phyloP scores from a whole-genome alignment of 2,797 vertebrate genomes.

The Lepus oiostolus region DNA sequence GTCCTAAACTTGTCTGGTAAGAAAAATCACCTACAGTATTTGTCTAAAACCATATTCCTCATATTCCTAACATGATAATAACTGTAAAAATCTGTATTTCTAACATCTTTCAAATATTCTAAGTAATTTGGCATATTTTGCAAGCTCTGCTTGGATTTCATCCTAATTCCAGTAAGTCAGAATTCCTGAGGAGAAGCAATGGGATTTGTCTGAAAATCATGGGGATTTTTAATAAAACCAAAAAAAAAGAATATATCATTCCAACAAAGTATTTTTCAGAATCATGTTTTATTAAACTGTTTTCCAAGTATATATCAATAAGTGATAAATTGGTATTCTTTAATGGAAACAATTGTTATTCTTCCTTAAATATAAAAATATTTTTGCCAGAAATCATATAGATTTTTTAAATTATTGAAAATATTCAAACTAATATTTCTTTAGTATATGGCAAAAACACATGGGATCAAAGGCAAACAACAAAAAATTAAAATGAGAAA shows the following conservation, averaged over 20 bases:
- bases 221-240: neutral
- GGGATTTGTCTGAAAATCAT: neutral
- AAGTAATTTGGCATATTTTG: neutral
- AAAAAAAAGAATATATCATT: neutral
- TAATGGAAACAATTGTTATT: neutral
- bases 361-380: neutral
- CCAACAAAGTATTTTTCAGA: neutral
- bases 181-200: neutral
- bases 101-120: neutral
- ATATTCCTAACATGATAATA: neutral
- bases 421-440: neutral
- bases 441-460: neutral
- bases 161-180: neutral
- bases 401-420: conserved; percentile 16
- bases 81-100: neutral
- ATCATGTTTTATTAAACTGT: neutral
- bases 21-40: conserved; percentile 4
- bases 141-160: neutral
- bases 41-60: neutral
- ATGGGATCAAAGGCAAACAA: neutral
- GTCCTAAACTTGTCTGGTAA: neutral
- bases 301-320: neutral
- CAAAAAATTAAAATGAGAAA: neutral
- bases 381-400: neutral
- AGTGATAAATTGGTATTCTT: neutral